Evolutionary conservation across 2,797 vertebrate genomes (phyloP).

Genomic region (Mus minutoides): DNA sequence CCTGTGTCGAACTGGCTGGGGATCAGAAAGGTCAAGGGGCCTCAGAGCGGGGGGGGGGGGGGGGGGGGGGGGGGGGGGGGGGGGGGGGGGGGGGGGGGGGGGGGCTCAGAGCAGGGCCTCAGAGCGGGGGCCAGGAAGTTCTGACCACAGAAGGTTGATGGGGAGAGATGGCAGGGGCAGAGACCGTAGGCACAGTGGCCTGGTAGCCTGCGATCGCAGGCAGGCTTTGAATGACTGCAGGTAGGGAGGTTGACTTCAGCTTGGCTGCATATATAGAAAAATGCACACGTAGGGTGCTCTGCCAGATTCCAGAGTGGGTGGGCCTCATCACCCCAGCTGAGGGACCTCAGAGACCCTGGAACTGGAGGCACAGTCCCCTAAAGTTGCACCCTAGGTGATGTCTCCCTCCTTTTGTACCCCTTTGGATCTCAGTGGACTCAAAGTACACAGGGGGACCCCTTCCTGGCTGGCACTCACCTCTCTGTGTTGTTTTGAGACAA

Average conservation of each 20-base stretch:
- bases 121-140: too few species aligned
- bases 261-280: background rate
- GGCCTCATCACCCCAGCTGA: background rate
- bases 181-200: background rate
- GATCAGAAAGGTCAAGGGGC: background rate
- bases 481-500: background rate
- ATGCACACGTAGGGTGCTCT: background rate
- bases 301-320: background rate
- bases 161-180: background rate
- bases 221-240: too few species aligned
- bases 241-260: too few species aligned
- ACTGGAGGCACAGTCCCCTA: background rate
- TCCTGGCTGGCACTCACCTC: background rate
- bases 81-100: too few species aligned
- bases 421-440: background rate
- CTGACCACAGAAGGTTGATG: background rate
- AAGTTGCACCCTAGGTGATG: background rate
- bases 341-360: background rate
- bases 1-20: background rate
- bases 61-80: too few species aligned
- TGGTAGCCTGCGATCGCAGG: background rate
- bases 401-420: background rate
- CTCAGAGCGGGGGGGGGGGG: background rate
- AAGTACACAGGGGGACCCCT: background rate
- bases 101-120: background rate